phyloP scores from a whole-genome alignment of 2,888 invertebrate genomes.

The Miltochrista miniata region DNA sequence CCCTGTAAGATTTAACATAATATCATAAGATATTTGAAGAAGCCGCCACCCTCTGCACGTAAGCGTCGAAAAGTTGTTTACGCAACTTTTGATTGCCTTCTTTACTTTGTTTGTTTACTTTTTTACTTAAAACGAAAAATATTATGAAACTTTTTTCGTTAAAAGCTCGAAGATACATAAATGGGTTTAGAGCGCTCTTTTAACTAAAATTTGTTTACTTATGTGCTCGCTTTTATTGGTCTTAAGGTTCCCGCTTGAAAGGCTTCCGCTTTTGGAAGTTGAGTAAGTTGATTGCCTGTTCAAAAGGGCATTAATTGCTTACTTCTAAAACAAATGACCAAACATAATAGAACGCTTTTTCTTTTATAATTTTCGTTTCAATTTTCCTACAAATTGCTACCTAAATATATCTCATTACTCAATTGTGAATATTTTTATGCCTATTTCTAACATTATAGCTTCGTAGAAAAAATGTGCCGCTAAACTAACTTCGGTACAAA shows the following conservation, averaged over 20 bases:
- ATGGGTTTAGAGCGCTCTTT: slow-evolving; percentile 63
- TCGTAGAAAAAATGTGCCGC: too few relatives aligned
- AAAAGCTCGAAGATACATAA: slow-evolving; percentile 71
- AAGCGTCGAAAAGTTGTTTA: slow-evolving; percentile 73
- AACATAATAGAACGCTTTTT: background rate
- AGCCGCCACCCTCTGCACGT: slow-evolving; percentile 52
- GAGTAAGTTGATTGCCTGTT: slow-evolving; percentile 3
- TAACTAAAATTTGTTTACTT: slow-evolving; percentile 58
- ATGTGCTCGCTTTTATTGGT: slow-evolving; percentile 49
- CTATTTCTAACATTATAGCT: too few relatives aligned
- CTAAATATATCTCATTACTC: background rate
- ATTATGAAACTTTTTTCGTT: slow-evolving; percentile 77
- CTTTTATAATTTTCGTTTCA: background rate
- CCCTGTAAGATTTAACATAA: slow-evolving; percentile 56
- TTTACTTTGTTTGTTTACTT: slow-evolving; percentile 74
- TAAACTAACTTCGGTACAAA: too few relatives aligned
- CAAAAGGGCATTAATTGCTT: slow-evolving; percentile 9
- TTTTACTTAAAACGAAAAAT: slow-evolving; percentile 73
- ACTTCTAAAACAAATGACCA: slow-evolving; percentile 5
- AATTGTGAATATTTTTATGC: too few relatives aligned
- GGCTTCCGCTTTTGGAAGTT: slow-evolving; percentile 31
- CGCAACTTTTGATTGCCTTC: slow-evolving; percentile 79
- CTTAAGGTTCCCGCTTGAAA: slow-evolving; percentile 36
- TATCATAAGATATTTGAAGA: slow-evolving; percentile 54
- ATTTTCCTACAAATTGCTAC: background rate